A percentile compares a stretch with the other conserved stretches of the same genome.
phyloP scores from a whole-genome alignment of 2,797 vertebrate species.

The Hylomyscus alleni region DNA sequence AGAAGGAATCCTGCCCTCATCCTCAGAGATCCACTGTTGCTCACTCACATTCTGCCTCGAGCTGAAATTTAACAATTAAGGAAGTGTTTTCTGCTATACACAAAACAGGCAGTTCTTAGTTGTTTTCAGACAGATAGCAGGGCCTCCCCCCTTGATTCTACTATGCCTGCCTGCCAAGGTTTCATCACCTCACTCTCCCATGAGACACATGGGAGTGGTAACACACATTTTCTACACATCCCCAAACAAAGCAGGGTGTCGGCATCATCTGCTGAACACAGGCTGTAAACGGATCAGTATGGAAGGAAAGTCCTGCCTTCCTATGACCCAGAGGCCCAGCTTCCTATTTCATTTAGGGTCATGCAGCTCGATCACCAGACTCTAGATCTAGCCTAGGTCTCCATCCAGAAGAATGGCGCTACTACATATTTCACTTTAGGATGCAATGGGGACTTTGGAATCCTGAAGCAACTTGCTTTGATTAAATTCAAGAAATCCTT shows the following conservation, averaged over 20 bases:
- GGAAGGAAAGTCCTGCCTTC: not conserved
- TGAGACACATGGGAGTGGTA: constrained; percentile 4
- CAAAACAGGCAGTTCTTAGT: constrained; percentile 29
- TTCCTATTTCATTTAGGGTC: constrained; percentile 23
- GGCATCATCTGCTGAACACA: constrained; percentile 16
- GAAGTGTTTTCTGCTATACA: constrained; percentile 11
- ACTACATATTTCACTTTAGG: constrained; percentile 17
- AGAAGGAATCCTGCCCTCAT: constrained; percentile 42
- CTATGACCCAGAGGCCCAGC: not conserved
- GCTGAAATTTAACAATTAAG: constrained; percentile 59
- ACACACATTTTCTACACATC: not conserved
- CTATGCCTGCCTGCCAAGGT: not conserved
- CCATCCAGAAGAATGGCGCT: not conserved
- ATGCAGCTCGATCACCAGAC: not conserved
- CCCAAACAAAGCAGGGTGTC: constrained; percentile 77
- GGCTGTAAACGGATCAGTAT: not conserved
- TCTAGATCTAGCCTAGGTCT: not conserved
- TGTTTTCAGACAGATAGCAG: constrained; percentile 39
- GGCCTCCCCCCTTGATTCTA: not conserved
- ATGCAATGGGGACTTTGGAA: not conserved
- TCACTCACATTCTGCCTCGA: constrained; percentile 34
- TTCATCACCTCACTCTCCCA: constrained; percentile 63
- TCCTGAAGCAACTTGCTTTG: constrained; percentile 23
- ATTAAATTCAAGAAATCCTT: constrained; percentile 47
- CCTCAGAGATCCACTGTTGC: constrained; percentile 37